phyloP scores from a whole-genome alignment of 2,888 invertebrate genomes.

The Plagodis pulveraria region DNA sequence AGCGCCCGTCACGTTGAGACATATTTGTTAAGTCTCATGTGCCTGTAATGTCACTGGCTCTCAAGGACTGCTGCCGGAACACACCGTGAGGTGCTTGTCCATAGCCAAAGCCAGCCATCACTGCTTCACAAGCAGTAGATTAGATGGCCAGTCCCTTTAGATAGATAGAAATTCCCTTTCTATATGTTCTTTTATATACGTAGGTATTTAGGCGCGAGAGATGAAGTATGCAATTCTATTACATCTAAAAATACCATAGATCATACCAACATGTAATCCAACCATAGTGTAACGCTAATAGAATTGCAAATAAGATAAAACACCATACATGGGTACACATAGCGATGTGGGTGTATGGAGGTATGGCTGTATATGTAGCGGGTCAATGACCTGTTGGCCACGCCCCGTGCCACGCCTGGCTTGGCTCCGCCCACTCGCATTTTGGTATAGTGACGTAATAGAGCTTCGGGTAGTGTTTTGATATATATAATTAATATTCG shows the following conservation, averaged over 20 bases:
- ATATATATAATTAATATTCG: background rate
- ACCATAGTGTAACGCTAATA: conserved; percentile 50
- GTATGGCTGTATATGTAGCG: conserved; percentile 35
- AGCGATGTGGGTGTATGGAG: conserved; percentile 41
- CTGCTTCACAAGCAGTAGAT: too few relatives aligned
- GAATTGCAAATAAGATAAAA: conserved; percentile 71
- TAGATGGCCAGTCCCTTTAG: too few relatives aligned
- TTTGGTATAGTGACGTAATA: conserved; percentile 47
- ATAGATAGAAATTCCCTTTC: too few relatives aligned
- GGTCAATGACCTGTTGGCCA: conserved; percentile 68
- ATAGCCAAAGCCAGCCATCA: too few relatives aligned
- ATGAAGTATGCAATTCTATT: conserved; percentile 6
- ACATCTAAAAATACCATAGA: conserved; percentile 30
- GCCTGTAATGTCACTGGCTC: too few relatives aligned
- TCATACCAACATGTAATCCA: conserved; percentile 23
- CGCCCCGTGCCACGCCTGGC: conserved; percentile 67
- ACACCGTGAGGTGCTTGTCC: too few relatives aligned
- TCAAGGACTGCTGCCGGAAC: too few relatives aligned
- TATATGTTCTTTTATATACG: too few relatives aligned
- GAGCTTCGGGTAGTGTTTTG: conserved; percentile 32
- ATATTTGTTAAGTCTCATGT: too few relatives aligned
- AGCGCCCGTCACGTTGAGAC: too few relatives aligned
- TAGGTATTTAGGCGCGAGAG: background rate
- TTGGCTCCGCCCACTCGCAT: conserved; percentile 63
- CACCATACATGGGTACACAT: conserved; percentile 45